A percentile compares a stretch with the other conserved stretches of the same genome.
Evolutionary conservation across 2,113 vertebrate species (phyloP).

Genomic region (Eulemur macaco): DNA sequence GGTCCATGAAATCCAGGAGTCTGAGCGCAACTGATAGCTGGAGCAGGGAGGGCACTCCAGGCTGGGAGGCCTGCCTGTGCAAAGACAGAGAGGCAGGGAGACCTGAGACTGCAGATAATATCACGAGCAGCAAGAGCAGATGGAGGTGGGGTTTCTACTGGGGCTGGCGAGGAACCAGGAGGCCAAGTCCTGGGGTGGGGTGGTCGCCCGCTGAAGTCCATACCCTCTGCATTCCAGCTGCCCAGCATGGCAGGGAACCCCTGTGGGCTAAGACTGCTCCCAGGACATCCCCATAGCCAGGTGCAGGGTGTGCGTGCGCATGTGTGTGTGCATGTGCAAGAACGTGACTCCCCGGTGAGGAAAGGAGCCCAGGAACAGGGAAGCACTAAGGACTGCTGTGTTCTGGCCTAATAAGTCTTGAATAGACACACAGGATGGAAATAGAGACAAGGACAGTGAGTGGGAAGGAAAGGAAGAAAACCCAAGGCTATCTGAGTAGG

Average conservation of each 20-base stretch:
- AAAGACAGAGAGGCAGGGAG: not conserved
- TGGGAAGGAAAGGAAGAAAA: not conserved
- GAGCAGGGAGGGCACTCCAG: not conserved
- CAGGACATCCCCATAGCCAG: not conserved
- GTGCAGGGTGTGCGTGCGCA: not conserved
- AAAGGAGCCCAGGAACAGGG: not conserved
- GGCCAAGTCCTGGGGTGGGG: not conserved
- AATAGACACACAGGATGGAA: not conserved
- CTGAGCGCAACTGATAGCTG: not conserved
- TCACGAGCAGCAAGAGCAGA: not conserved
- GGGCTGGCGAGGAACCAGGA: not conserved
- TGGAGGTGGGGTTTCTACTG: not conserved
- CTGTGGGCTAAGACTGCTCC: not conserved
- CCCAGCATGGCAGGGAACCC: not conserved
- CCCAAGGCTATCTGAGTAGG: too few species aligned
- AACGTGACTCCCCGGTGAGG: not conserved
- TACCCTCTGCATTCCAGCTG: not conserved
- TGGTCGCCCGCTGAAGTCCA: not conserved
- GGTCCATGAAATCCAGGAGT: not conserved
- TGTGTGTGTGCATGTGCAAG: not conserved
- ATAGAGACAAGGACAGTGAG: not conserved
- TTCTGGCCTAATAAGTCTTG: not conserved
- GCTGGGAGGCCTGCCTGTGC: not conserved
- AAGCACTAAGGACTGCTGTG: not conserved
- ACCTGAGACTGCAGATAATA: not conserved